Evolutionary conservation across 2,113 vertebrate genomes (phyloP).

Genomic region (Lamprologus tigripictilis): DNA sequence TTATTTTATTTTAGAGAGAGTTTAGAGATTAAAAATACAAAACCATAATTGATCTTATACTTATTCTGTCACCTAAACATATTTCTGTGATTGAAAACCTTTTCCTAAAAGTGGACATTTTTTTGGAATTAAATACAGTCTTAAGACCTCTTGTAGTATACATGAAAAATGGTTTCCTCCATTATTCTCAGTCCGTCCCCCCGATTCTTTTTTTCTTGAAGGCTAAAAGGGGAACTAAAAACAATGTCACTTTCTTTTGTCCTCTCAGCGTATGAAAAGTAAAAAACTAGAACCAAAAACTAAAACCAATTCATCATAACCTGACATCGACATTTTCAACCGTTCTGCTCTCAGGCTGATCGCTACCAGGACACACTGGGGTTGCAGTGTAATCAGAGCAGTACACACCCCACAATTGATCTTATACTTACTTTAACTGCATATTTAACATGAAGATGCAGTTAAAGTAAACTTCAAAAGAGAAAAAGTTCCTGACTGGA

Average conservation of each 20-base stretch:
- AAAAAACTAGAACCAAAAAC: not conserved
- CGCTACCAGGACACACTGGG: accelerated
- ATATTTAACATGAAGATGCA: not conserved
- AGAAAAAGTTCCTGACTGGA: not conserved
- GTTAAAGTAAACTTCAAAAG: not conserved
- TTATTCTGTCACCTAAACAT: accelerated
- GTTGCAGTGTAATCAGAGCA: accelerated
- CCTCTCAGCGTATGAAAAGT: accelerated
- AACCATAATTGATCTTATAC: not conserved
- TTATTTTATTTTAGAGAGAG: not conserved
- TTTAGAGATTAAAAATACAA: not conserved
- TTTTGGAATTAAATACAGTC: not conserved
- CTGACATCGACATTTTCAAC: not conserved
- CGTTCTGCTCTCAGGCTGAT: accelerated
- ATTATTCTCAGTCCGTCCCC: accelerated
- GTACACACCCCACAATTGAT: accelerated
- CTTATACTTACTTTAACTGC: not conserved
- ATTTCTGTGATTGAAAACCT: not conserved
- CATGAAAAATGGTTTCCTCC: not conserved
- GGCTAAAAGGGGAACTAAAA: not conserved
- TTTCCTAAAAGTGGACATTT: not conserved
- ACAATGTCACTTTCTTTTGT: not conserved
- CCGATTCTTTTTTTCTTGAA: not conserved
- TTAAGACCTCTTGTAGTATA: accelerated
- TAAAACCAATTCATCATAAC: not conserved